Evolutionary conservation across 2,113 vertebrate species (phyloP).

Genomic region (Cavia aperea): DNA sequence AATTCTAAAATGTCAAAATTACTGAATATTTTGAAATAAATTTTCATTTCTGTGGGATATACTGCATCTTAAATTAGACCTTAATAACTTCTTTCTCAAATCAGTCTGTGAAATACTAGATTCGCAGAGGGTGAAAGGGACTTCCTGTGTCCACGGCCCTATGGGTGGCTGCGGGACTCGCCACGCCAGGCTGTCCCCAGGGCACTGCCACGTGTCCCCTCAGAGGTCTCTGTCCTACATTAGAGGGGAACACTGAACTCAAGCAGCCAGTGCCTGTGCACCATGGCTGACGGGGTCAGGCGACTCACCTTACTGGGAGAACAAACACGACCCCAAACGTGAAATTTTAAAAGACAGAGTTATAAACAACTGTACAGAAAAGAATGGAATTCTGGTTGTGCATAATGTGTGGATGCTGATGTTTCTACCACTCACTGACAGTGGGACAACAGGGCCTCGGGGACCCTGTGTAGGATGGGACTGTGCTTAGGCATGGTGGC

Average conservation of each 20-base stretch:
- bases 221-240: neutral
- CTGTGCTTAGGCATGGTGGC: no score
- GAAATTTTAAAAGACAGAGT: neutral
- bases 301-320: neutral
- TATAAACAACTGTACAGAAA: neutral
- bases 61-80: neutral
- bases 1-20: neutral
- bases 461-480: neutral
- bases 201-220: rapidly evolving
- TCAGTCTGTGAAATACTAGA: neutral
- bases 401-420: neutral
- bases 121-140: neutral
- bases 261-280: rapidly evolving
- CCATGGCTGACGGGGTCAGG: neutral
- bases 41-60: neutral
- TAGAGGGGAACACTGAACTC: rapidly evolving
- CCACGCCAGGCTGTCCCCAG: neutral
- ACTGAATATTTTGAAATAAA: neutral
- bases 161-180: neutral
- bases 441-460: rapidly evolving
- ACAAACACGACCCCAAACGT: neutral
- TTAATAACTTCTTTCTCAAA: neutral
- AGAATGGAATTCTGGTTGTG: neutral
- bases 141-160: neutral
- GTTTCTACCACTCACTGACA: rapidly evolving